Percentiles rank a stretch among this genome's conserved stretches.
Evolutionary conservation across 2,888 invertebrate species (phyloP).

Genomic region (Drosophila quasianomalipes): DNA sequence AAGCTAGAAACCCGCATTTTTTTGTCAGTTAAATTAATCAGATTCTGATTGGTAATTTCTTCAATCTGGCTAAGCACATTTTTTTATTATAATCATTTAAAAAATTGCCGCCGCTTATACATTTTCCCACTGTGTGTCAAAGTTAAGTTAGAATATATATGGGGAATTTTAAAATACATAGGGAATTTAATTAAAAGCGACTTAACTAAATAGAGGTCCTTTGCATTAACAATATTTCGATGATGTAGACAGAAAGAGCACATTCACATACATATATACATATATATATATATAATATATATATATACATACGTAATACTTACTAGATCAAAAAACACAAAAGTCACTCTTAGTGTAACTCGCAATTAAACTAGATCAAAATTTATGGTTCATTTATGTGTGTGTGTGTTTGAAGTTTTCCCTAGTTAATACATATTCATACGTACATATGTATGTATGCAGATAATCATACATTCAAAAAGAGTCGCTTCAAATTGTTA

Average conservation of each 20-base stretch:
- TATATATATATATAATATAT: too few species aligned
- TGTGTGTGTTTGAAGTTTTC: background rate
- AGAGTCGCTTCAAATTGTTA: slow-evolving; percentile 1
- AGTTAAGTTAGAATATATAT: background rate
- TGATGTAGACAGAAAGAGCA: background rate
- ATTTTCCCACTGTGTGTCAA: background rate
- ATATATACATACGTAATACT: background rate
- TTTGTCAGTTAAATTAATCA: background rate
- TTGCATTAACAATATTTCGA: background rate
- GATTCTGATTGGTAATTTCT: background rate
- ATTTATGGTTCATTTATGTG: background rate
- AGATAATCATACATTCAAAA: background rate
- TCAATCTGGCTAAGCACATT: background rate
- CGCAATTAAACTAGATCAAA: background rate
- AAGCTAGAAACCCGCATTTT: background rate
- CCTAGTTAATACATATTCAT: background rate
- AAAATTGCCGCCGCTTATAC: background rate
- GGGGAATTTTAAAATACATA: background rate
- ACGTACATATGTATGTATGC: slow-evolving; percentile 9
- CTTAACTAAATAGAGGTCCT: background rate
- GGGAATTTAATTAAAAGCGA: background rate
- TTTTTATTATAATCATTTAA: background rate
- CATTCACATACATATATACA: background rate
- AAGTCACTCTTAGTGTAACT: slow-evolving; percentile 1
- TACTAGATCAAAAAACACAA: background rate